Percentiles rank a stretch among this genome's conserved stretches.
Conservation (phyloP, 92 coral and sea anemone species). For the Chrysogorgia sp. region DNA sequence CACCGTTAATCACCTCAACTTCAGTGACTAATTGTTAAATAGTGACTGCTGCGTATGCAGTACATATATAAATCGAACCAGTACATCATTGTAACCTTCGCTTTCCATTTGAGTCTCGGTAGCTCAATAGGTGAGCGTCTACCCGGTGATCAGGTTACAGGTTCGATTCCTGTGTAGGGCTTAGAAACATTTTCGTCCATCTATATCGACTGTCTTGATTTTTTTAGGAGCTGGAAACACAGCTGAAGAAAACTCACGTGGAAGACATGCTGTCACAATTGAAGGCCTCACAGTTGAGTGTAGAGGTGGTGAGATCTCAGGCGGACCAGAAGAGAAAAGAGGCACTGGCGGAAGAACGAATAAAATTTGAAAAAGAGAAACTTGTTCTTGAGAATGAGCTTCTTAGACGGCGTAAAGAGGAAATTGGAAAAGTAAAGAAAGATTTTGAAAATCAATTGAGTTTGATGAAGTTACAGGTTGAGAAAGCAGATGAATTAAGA, state of each 20-base stretch:
- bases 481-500: slow-evolving; percentile 70
- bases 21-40: too few species aligned
- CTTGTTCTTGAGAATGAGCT: slow-evolving; percentile 76
- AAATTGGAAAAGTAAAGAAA: slow-evolving; percentile 74
- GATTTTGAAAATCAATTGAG: slow-evolving; percentile 88
- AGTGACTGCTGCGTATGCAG: too few species aligned
- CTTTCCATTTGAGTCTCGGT: too few species aligned
- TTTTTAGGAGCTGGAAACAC: slow-evolving; percentile 70
- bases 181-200: background rate
- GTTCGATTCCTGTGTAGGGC: background rate
- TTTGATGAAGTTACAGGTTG: slow-evolving; percentile 78
- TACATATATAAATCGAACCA: too few species aligned
- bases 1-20: too few species aligned
- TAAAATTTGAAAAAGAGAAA: slow-evolving; percentile 77
- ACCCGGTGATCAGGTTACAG: too few species aligned
- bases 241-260: slow-evolving; percentile 59
- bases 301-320: slow-evolving; percentile 85
- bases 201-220: background rate
- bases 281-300: slow-evolving; percentile 84
- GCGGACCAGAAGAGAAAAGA: slow-evolving; percentile 62
- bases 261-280: slow-evolving; percentile 76
- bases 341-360: slow-evolving; percentile 67
- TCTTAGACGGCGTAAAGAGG: slow-evolving; percentile 86
- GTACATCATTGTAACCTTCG: too few species aligned
- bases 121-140: too few species aligned